Conservation (phyloP, 2,113 vertebrate species). For the Stegastes partitus region DNA sequence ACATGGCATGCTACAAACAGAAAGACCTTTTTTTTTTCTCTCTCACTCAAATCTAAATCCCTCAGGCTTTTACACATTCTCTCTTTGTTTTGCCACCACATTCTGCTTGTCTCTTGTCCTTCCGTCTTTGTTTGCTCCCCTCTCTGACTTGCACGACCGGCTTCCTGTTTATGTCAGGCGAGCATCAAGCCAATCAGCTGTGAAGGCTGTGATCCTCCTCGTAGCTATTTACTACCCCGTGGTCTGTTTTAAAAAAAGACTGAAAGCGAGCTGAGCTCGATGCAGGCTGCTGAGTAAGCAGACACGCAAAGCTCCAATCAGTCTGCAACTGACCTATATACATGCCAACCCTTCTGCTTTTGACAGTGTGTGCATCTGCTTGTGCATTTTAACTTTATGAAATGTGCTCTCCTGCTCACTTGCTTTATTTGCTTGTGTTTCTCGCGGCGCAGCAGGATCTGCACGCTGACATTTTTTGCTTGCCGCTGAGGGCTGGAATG, state of each 20-base stretch:
- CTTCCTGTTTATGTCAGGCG: constrained; percentile 87
- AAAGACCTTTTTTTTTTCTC: constrained; percentile 22
- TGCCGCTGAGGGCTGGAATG: constrained; percentile 73
- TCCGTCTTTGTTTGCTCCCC: constrained; percentile 44
- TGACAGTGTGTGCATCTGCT: constrained; percentile 22
- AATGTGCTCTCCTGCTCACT: constrained; percentile 24
- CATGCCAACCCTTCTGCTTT: constrained; percentile 41
- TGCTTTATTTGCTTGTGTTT: constrained; percentile 54
- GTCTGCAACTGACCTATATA: constrained; percentile 70
- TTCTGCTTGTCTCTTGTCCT: constrained; percentile 54
- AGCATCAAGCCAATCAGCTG: constrained; percentile 86
- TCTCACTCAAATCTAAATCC: constrained; percentile 47
- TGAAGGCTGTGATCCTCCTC: constrained; percentile 84
- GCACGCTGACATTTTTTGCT: constrained; percentile 54
- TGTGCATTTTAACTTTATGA: constrained; percentile 27
- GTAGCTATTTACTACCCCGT: constrained; percentile 86
- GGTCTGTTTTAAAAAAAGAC: constrained; percentile 84
- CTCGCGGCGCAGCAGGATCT: constrained; percentile 60
- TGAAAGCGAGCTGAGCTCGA: constrained; percentile 77
- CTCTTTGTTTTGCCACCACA: constrained; percentile 60
- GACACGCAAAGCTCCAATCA: constrained; percentile 60
- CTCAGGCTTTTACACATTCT: constrained; percentile 57
- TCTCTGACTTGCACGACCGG: constrained; percentile 71
- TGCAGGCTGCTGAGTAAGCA: constrained; percentile 82
- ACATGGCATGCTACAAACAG: constrained; percentile 61